phyloP scores from a whole-genome alignment of 2,888 invertebrate genomes.

The Sepiola atlantica region DNA sequence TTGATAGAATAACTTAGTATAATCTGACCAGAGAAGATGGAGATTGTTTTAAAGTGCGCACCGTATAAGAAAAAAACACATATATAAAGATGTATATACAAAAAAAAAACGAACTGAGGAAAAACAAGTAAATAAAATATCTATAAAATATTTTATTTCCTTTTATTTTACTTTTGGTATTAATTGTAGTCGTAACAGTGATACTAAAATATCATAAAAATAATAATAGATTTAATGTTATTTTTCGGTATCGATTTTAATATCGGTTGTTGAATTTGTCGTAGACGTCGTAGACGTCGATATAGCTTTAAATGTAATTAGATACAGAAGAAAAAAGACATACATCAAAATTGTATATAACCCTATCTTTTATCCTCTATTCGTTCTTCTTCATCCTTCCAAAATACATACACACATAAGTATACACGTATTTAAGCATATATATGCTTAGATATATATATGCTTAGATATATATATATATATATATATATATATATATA shows the following conservation, averaged over 20 bases:
- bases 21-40: neutral
- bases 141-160: neutral
- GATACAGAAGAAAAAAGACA: neutral
- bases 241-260: neutral
- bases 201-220: neutral
- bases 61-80: neutral
- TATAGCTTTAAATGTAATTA: conserved; percentile 2
- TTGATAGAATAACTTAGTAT: conserved; percentile 15
- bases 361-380: neutral
- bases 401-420: neutral
- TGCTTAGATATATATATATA: neutral
- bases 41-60: neutral
- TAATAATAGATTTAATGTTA: neutral
- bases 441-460: neutral
- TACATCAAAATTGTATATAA: neutral
- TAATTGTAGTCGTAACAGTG: neutral
- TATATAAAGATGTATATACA: too few relatives aligned
- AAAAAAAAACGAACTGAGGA: neutral
- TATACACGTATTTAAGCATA: neutral
- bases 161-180: neutral
- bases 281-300: neutral
- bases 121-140: neutral
- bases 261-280: neutral
- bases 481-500: too few relatives aligned
- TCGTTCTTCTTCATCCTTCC: neutral